Percentiles rank a stretch among this genome's conserved stretches.
Conservation (phyloP, 2,888 invertebrate species). For the Brachyopa scutellaris region DNA sequence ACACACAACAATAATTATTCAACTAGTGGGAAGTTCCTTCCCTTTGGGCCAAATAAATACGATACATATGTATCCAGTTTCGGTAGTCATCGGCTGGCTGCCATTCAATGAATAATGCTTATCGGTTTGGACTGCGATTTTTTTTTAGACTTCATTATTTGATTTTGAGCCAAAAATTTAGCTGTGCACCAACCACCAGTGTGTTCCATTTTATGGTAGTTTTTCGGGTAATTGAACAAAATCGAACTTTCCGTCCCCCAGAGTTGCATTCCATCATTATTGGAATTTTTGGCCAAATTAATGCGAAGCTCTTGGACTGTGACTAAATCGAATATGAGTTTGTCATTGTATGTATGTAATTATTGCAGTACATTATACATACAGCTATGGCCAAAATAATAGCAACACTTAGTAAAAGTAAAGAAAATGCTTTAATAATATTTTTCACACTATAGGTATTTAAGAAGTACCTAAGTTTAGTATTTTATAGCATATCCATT, state of each 20-base stretch:
- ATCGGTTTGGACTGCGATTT: not conserved
- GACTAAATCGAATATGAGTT: not conserved
- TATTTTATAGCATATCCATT: too few species aligned
- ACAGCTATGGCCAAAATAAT: too few species aligned
- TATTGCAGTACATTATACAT: too few species aligned
- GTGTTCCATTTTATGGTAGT: not conserved
- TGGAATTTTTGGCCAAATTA: not conserved
- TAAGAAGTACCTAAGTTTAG: too few species aligned
- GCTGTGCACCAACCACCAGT: slow-evolving; percentile 1
- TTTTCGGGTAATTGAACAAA: slow-evolving; percentile 20
- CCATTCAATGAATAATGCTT: not conserved
- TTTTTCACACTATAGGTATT: too few species aligned
- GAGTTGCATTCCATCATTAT: slow-evolving; percentile 32
- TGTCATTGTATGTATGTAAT: too few species aligned
- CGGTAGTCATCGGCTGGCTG: not conserved
- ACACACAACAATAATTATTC: too few species aligned
- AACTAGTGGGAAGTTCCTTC: too few species aligned
- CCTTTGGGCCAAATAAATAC: too few species aligned
- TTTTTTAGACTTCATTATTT: not conserved
- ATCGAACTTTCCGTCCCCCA: not conserved
- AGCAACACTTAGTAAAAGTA: too few species aligned
- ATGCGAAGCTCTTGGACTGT: not conserved
- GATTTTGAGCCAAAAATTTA: slow-evolving; percentile 9
- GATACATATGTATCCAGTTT: too few species aligned
- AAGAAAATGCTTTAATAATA: too few species aligned